Evolutionary conservation across 2,113 vertebrate genomes (phyloP).

Genomic region (Hassar affinis): DNA sequence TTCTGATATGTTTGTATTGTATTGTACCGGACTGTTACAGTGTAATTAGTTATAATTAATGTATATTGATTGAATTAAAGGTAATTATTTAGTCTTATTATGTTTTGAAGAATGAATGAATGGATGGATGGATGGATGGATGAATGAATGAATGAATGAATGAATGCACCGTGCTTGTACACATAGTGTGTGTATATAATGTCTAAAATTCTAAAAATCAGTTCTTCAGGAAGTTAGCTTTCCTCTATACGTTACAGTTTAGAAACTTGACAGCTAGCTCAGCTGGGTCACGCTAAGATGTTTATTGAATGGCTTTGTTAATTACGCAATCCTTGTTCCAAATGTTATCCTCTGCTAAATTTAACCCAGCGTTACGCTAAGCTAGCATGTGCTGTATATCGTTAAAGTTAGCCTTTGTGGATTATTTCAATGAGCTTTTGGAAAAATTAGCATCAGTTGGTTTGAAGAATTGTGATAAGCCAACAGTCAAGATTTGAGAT

Average conservation of each 20-base stretch:
- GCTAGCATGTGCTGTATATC: neutral
- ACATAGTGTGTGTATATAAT: neutral
- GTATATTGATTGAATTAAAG: neutral
- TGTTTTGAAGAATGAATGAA: neutral
- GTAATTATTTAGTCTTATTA: constrained; percentile 3
- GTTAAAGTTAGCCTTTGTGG: neutral
- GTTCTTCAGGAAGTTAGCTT: neutral
- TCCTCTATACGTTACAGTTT: neutral
- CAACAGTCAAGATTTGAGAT: neutral
- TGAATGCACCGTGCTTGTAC: neutral
- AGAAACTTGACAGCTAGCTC: neutral
- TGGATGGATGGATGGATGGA: too few relatives aligned
- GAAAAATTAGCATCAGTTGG: neutral
- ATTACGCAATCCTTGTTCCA: neutral
- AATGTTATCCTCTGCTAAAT: neutral
- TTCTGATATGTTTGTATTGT: neutral
- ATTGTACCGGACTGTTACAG: neutral
- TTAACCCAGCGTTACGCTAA: neutral
- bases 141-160: neutral
- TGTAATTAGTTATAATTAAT: constrained; percentile 24
- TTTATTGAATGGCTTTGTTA: neutral
- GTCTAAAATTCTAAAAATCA: neutral
- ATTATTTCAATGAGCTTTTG: neutral
- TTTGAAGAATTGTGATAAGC: neutral
- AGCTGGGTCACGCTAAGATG: neutral